These are phyloP conservation scores for Epistrophe grossulariae DNA, from an alignment of 2,888 invertebrate genomes.

Conservation along the genomic window DNA sequence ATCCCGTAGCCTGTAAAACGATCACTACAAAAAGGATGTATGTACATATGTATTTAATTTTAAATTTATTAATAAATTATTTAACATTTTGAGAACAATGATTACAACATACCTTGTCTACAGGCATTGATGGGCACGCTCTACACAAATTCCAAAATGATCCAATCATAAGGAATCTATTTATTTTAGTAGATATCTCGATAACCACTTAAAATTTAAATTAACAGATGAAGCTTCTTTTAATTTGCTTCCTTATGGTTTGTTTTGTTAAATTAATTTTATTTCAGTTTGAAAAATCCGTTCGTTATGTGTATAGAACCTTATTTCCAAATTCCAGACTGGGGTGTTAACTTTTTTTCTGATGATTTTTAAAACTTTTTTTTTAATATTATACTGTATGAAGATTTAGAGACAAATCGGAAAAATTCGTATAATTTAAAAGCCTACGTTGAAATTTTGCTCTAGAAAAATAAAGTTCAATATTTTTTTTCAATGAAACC, in stretches of 20 bases:
- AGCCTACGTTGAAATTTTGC: conserved; percentile 13
- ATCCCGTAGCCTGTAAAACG: conserved; percentile 74
- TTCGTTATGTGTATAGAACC: neutral
- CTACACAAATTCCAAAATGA: conserved; percentile 98
- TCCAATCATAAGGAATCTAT: conserved; percentile 92
- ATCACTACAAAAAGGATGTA: neutral
- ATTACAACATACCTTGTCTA: conserved; percentile 92
- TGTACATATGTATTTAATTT: neutral
- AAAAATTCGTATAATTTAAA: conserved; percentile 31
- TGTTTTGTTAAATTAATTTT: neutral
- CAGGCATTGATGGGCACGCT: conserved; percentile 98
- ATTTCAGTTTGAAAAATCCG: conserved; percentile 23
- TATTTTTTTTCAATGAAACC: conserved; percentile 25
- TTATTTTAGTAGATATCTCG: conserved; percentile 47
- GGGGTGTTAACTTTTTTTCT: conserved; percentile 40
- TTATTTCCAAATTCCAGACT: conserved; percentile 19
- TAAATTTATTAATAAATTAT: neutral
- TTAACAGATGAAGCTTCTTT: conserved; percentile 27
- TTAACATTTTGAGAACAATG: neutral
- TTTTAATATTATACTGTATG: neutral
- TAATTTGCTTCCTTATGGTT: neutral
- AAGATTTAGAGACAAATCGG: neutral
- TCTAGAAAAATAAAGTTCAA: neutral
- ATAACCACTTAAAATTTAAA: conserved; percentile 20
- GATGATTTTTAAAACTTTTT: conserved; percentile 13